Conservation (phyloP, 64 coral and sea anemone genomes). For the Hydrozoanthus tunicans region DNA sequence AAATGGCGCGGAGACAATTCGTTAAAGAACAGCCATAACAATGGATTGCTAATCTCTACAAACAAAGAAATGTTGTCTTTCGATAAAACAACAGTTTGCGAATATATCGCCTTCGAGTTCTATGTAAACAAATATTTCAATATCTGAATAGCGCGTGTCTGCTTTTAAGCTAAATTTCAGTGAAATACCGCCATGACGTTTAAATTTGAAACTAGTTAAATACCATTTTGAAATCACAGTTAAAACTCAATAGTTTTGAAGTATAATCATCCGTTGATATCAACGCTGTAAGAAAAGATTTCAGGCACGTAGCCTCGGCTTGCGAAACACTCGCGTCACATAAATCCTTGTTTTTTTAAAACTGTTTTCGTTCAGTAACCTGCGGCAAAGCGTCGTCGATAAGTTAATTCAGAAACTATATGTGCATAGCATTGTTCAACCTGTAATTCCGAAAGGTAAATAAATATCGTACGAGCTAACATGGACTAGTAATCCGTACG, state of each 20-base stretch:
- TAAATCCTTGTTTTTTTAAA: not conserved
- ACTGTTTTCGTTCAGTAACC: no score
- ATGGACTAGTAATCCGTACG: not conserved
- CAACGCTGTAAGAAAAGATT: no score
- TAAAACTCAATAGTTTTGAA: no score
- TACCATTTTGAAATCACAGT: no score
- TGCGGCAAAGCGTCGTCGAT: not conserved
- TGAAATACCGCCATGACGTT: no score
- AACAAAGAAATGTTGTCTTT: constrained; percentile 46
- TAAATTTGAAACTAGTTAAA: no score
- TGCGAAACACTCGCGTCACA: not conserved
- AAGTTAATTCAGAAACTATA: not conserved
- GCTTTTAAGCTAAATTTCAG: no score
- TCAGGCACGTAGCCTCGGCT: no score
- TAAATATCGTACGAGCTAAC: not conserved
- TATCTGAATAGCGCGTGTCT: not conserved
- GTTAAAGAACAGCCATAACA: not conserved
- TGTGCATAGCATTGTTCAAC: not conserved
- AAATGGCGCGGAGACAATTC: not conserved
- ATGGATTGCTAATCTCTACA: not conserved
- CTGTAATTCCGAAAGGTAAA: not conserved
- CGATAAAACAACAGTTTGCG: not conserved
- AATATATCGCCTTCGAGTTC: not conserved
- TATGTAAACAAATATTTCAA: not conserved
- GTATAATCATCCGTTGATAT: no score